Base-by-base conservation (phyloP, 2,888 invertebrate genomes). In the Platycheirus rosarum region DNA sequence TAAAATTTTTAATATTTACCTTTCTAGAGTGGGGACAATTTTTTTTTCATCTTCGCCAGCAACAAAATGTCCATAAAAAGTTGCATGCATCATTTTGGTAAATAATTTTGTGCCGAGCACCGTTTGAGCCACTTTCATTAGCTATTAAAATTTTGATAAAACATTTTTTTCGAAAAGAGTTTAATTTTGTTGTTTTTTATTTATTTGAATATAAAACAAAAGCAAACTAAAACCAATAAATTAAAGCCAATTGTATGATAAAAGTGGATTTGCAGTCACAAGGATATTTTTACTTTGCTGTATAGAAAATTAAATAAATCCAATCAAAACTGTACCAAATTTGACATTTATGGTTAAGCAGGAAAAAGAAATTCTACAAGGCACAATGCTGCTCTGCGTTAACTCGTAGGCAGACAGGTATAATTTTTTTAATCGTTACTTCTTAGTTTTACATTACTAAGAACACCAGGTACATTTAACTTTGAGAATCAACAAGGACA, bases 41-140 rank as follows among this genome's bases (percentile, higher is more conserved):
- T 95, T 95, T 86, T 94, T 92, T 90, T 96, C 95, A 91, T 98
- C 96, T 90, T 98, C 97, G 73, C 99, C 99, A 62, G 98, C 99
- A 63, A 99, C 99, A 92, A 99, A 99, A 91, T 99, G 99, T 7
- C 99, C 99, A 91, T 99, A 99, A 92, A 99, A 98, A 20, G 99
- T 97, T 49, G 94, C 93, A 91, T 97, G 97, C 98, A 99, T 98
- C 79, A 97, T 85, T 84, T 91, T 87, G 84, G 94, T 93, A 91
- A 99, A 99, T 84, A 98, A 88, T 85, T 91, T 93, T 88, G 95
- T 94, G 35, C 98, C 98, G 77, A 98, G 90, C 70, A 97, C 86
- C 76, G 92, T 92, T 86, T 94, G 94, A 85, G 94, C 91, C 57
- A 94, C 86, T 91, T 95, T 96, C 97, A 97, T 96, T 87, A 98